Conservation (phyloP, 2,888 invertebrate genomes). For the Rhopalosiphum nymphaeae region DNA sequence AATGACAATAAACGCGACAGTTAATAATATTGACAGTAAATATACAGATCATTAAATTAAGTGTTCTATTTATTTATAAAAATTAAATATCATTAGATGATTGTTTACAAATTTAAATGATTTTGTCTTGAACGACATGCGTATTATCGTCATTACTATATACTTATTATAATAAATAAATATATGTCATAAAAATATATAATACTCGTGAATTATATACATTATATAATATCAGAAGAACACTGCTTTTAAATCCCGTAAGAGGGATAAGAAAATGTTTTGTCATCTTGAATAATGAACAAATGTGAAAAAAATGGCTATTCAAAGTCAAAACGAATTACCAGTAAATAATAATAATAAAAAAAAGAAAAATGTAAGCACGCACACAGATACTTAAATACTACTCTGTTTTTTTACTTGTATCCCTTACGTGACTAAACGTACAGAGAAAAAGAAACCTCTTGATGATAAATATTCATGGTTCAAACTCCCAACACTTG, state of each 20-base stretch:
- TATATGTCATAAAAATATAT: background rate
- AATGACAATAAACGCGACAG: background rate
- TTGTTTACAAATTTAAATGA: background rate
- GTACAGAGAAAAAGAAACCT: background rate
- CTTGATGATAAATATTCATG: background rate
- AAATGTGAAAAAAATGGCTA: background rate
- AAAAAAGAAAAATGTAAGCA: background rate
- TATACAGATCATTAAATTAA: background rate
- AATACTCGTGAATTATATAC: background rate
- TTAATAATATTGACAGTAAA: background rate
- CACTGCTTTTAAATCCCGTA: background rate
- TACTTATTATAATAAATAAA: background rate
- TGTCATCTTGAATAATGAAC: background rate
- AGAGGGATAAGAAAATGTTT: background rate
- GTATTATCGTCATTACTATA: background rate
- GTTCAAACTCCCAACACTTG: background rate
- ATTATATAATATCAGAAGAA: background rate
- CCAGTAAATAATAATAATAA: background rate
- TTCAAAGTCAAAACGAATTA: constrained; percentile 1
- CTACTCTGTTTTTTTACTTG: background rate
- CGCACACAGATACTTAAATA: background rate
- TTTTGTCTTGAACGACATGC: background rate
- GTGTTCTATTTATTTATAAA: background rate
- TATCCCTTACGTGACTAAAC: background rate
- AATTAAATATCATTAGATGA: background rate